phyloP scores from a whole-genome alignment of 2,113 vertebrate genomes.

The Pterocles gutturalis region DNA sequence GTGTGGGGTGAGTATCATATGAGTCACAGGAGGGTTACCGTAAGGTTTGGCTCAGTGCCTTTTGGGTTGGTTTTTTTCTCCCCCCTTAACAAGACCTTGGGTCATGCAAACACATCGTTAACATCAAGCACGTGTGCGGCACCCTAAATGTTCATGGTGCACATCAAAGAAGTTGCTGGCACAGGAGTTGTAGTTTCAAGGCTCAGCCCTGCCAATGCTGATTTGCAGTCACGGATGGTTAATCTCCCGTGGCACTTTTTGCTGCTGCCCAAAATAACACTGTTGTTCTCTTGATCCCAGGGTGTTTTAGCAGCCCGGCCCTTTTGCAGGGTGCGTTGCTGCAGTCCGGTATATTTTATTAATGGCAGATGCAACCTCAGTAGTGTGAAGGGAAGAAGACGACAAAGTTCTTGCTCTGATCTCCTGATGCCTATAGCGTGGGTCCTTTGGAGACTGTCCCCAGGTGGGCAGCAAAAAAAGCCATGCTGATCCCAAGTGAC shows the following conservation, averaged over 20 bases:
- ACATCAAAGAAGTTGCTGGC: constrained; percentile 54
- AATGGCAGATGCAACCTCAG: neutral
- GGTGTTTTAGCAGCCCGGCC: neutral
- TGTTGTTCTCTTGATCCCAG: neutral
- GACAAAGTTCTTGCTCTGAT: neutral
- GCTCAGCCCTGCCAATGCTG: constrained; percentile 35
- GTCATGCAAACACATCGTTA: neutral
- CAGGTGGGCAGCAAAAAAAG: neutral
- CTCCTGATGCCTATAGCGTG: neutral
- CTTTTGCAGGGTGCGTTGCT: neutral
- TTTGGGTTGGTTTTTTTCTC: neutral
- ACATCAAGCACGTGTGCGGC: neutral
- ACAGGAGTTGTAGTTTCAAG: constrained; percentile 34
- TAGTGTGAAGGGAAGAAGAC: neutral
- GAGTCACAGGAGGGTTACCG: neutral
- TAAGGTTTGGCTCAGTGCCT: neutral
- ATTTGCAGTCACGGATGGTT: constrained; percentile 28
- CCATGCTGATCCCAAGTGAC: neutral
- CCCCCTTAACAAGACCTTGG: neutral
- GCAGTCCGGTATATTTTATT: neutral
- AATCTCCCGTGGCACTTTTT: constrained; percentile 38
- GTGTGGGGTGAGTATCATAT: neutral
- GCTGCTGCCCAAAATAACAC: constrained; percentile 40
- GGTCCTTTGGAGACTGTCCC: neutral
- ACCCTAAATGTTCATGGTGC: constrained; percentile 7